These are phyloP conservation scores for Perca schrenkii DNA, from an alignment of 2,113 vertebrate genomes.

Conservation along the genomic window DNA sequence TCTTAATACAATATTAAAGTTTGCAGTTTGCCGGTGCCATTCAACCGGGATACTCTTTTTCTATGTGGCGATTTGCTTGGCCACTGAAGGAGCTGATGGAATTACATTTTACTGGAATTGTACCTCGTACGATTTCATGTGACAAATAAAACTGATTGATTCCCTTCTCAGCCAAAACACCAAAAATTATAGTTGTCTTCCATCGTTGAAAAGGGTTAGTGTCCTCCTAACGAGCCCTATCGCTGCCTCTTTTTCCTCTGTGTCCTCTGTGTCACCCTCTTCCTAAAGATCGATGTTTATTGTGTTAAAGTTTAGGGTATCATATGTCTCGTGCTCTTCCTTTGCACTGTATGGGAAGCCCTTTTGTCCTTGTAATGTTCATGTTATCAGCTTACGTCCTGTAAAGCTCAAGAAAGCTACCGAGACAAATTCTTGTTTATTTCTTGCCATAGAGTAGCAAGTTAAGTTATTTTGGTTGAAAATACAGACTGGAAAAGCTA, in stretches of 20 bases:
- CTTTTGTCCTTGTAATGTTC: constrained; percentile 7
- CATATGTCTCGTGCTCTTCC: constrained; percentile 21
- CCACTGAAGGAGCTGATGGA: too few relatives aligned
- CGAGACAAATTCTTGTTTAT: constrained; percentile 3
- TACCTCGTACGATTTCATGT: too few relatives aligned
- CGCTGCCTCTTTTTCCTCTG: neutral
- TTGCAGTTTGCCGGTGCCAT: too few relatives aligned
- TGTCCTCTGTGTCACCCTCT: constrained; percentile 26
- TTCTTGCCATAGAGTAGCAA: neutral
- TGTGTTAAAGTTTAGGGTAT: constrained; percentile 41
- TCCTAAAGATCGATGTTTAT: constrained; percentile 49
- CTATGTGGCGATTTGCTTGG: too few relatives aligned
- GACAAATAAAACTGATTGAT: too few relatives aligned
- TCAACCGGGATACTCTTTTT: too few relatives aligned
- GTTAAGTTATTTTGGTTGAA: neutral
- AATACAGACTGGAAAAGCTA: neutral
- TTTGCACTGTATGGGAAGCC: constrained; percentile 19
- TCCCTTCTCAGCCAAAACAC: neutral
- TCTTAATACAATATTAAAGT: too few relatives aligned
- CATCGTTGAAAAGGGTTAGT: neutral
- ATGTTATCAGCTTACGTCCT: neutral
- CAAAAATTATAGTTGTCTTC: neutral
- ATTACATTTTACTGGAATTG: too few relatives aligned
- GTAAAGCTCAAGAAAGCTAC: neutral
- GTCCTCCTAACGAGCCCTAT: neutral